Conservation (phyloP, 1,140 invertebrate species). For the Microplitis demolitor region DNA sequence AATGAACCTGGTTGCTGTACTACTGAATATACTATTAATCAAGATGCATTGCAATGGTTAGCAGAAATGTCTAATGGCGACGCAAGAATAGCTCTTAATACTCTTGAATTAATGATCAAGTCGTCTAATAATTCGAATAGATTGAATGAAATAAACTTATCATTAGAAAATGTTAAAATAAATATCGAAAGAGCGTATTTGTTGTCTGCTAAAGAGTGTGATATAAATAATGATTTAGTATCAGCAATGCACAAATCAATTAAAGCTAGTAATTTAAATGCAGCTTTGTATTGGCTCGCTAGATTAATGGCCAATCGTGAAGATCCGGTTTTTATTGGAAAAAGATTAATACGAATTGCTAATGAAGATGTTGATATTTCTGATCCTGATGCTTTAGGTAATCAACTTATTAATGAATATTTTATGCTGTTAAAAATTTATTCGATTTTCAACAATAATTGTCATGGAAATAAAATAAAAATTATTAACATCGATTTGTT, state of each 20-base stretch:
- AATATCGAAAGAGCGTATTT: conserved; percentile 70
- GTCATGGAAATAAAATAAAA: too few relatives aligned
- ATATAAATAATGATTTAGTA: conserved; percentile 83
- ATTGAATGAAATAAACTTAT: conserved; percentile 54
- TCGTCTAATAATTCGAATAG: conserved; percentile 50
- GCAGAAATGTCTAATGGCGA: conserved; percentile 82
- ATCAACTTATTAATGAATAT: too few relatives aligned
- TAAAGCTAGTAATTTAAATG: conserved; percentile 80
- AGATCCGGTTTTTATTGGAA: conserved; percentile 79
- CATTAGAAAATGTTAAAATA: conserved; percentile 69
- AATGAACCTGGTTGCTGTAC: too few relatives aligned
- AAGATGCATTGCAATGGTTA: conserved; percentile 70
- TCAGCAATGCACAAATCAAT: conserved; percentile 86
- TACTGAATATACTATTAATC: conserved; percentile 63
- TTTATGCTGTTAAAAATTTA: too few relatives aligned
- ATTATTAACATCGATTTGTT: too few relatives aligned
- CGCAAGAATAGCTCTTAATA: conserved; percentile 77
- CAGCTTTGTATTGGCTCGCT: conserved; percentile 83
- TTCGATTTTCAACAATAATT: too few relatives aligned
- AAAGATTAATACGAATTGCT: conserved; percentile 76
- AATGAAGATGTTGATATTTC: conserved; percentile 74
- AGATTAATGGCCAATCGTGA: conserved; percentile 82
- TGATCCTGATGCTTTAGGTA: conserved; percentile 64
- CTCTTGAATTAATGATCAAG: conserved; percentile 73
- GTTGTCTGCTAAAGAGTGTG: conserved; percentile 80